Evolutionary conservation across 1,140 invertebrate species (phyloP).

Genomic region (Helicorthomorpha holstii): DNA sequence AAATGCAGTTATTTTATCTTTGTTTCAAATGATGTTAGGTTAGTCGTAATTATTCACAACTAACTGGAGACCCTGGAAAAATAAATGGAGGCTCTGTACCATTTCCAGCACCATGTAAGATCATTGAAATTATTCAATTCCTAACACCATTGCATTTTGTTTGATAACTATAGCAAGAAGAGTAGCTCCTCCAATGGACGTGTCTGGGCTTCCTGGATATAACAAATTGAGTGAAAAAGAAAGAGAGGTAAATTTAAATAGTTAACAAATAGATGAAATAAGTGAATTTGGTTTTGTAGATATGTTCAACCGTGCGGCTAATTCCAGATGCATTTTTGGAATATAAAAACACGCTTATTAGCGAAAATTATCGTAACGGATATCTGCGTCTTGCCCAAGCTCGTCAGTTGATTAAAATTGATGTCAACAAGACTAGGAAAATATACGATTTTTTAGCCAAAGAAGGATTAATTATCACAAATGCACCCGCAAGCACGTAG

Average conservation of each 20-base stretch:
- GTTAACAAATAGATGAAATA: neutral
- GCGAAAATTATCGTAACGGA: constrained; percentile 49
- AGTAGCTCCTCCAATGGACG: constrained; percentile 47
- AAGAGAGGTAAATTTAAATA: constrained; percentile 28
- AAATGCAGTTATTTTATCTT: too few relatives aligned
- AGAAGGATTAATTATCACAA: constrained; percentile 43
- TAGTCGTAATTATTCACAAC: too few relatives aligned
- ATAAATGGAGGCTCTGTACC: too few relatives aligned
- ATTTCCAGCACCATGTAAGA: too few relatives aligned
- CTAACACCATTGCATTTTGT: too few relatives aligned
- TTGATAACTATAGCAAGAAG: constrained; percentile 13
- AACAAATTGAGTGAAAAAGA: constrained; percentile 53
- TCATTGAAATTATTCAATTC: too few relatives aligned
- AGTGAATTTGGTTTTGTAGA: too few relatives aligned
- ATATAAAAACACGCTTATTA: constrained; percentile 50
- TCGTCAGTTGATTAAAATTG: constrained; percentile 65
- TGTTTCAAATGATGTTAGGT: too few relatives aligned
- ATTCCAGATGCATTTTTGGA: constrained; percentile 58
- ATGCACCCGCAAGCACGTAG: too few relatives aligned
- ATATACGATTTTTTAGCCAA: constrained; percentile 64
- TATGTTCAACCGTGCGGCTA: constrained; percentile 55
- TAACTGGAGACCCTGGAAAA: too few relatives aligned
- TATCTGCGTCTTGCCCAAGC: constrained; percentile 61
- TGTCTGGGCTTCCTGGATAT: constrained; percentile 57
- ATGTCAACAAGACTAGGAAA: constrained; percentile 84